Base-by-base conservation (phyloP, 2,113 vertebrate species). In the Pogonocichla stellata region DNA sequence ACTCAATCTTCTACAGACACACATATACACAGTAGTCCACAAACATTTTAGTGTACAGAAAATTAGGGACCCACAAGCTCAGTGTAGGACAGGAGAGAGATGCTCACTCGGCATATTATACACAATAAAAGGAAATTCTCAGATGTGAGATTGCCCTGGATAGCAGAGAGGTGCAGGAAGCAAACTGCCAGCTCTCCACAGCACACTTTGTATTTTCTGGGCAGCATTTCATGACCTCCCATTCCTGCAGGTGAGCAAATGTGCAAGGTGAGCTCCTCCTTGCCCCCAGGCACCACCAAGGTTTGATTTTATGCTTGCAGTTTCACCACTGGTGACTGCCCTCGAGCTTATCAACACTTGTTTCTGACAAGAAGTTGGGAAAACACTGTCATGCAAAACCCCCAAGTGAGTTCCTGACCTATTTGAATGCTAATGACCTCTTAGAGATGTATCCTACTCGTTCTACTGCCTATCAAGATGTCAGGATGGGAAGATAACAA, bases 351-450 rank as follows among this genome's bases (percentile, higher is more conserved):
- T 93, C 66, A 70, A 58, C 62, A 26, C 17, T 86, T 83, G 28
- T 79, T 93, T 88, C 84, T 92, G 88, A 77, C 29, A 84, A 80
- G 88, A 91, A 92, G 40, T 48, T 83, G 74, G 90, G 64, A 94
- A 93, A 92, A 96, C 36, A 51, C 90, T 62, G 67, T 42, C 81
- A 51, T 62, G 50, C 85, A 80, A 80, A 96, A 90, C 64, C 56
- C 66, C 72, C 56, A 69, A 28, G 53, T 33, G 73, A 95, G 70
- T 73, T 86, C 82, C 71, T 88, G 88, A 83, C 71, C 87, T 88
- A 51, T 94, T 20, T 93, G 90, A 93, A 80, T 67, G 64, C 31
- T 96, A 84, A 95, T 88, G 79, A 90, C 56, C 62, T 86, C 66
- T 64, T 60, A 66, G 38, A 64, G 66, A 64, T 80, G 45, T 77